Evolutionary conservation across 2,113 vertebrate species (phyloP).

Genomic region (Silurus asotus): DNA sequence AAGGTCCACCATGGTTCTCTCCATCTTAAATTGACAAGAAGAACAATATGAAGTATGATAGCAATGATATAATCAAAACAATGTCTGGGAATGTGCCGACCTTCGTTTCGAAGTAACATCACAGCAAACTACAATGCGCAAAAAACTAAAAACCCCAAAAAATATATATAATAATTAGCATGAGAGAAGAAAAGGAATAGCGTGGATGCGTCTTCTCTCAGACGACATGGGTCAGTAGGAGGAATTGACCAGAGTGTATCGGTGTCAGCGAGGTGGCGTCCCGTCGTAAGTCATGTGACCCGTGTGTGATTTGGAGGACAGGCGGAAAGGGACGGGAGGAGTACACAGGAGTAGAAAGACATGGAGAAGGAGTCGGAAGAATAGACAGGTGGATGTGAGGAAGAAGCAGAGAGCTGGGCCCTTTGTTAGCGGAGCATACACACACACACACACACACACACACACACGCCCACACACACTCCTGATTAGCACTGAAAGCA

Average conservation of each 20-base stretch:
- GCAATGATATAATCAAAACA: constrained; percentile 54
- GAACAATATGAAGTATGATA: neutral
- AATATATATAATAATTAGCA: constrained; percentile 18
- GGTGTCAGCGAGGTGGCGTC: constrained; percentile 60
- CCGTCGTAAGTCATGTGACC: constrained; percentile 59
- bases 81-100: neutral
- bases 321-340: constrained; percentile 55
- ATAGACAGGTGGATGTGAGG: constrained; percentile 52
- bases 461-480: constrained; percentile 63
- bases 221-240: constrained; percentile 46
- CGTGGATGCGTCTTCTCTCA: constrained; percentile 35
- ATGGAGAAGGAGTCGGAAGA: constrained; percentile 12
- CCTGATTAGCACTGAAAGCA: constrained; percentile 67
- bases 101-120: neutral
- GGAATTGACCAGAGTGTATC: constrained; percentile 58
- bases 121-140: neutral
- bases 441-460: neutral
- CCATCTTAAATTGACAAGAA: constrained; percentile 3
- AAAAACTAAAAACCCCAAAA: neutral
- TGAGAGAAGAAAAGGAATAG: constrained; percentile 29
- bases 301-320: constrained; percentile 65
- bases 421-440: constrained; percentile 67
- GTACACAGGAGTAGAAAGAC: constrained; percentile 21
- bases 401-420: constrained; percentile 54
- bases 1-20: constrained; percentile 24